Evolutionary conservation across 2,888 invertebrate genomes (phyloP), one percentile per base, ranked within the genome.

Genomic region (Crossocerus cetratus): DNA sequence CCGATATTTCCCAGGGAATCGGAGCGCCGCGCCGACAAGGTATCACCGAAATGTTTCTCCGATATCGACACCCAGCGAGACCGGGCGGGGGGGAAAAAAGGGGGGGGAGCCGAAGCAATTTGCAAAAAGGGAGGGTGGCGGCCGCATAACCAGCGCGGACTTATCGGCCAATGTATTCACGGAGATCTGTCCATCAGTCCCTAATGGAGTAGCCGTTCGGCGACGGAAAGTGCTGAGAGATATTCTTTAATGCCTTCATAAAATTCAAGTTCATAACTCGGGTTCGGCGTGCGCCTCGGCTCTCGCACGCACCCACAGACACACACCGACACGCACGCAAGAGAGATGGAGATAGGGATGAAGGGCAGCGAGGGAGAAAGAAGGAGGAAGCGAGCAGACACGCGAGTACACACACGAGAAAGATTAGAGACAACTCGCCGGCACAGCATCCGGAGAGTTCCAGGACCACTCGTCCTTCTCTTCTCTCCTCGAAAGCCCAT

Each of bases 231-330:
- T 77, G 78, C 69, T 67, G 67, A 71, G 74, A 78, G 78, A 83
- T 79, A 77, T 81, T 79, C 81, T 82, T 82, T 83, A 82, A 83
- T 83, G 76, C 79, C 78, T 81, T 81, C 78, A 77, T 82, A 76
- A 84, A 84, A 83, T 77, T 82, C 73, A 65, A 68, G 66, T 76
- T 80, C 74, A 66, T 74, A 79, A 78, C 74, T 74, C 76, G 1
- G 32, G 32, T 8, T 32, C 32, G 32, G 32, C 32, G 32, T 11
- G 32, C 32, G 32, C 32, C 32, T 11, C 32, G 32, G 0, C 8
- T 4, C 32, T 32, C 32, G 32, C 32, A 2, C 4, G 32, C 32
- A 11, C 2, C 8, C 32, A 8, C 11, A 32, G 8, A 11, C 8
- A 32, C 32, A 32, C 32, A 11, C 32, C 5, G 32, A 3, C 32